Evolutionary conservation across 2,113 vertebrate species (phyloP).

Genomic region (Indri indri): DNA sequence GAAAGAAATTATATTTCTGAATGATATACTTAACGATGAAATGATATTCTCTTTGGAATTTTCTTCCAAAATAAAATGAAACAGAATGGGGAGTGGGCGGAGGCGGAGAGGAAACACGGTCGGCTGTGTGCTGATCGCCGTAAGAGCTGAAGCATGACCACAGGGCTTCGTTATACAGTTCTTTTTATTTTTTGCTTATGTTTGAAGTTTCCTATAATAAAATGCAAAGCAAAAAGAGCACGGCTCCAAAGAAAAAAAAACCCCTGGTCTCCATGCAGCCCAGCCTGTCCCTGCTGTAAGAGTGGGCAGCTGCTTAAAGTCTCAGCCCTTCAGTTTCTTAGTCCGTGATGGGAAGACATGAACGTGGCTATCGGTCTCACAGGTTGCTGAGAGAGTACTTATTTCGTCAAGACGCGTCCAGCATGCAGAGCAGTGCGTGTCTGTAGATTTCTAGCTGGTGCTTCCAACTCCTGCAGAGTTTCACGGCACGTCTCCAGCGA

Average conservation of each 20-base stretch:
- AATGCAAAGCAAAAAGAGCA: not conserved
- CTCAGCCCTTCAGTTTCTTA: not conserved
- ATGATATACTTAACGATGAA: not conserved
- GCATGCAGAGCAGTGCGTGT: not conserved
- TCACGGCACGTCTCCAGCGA: accelerated
- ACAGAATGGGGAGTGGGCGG: accelerated
- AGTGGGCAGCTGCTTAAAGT: accelerated
- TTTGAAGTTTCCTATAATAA: not conserved
- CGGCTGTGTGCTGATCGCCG: accelerated
- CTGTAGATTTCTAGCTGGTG: not conserved
- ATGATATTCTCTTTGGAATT: not conserved
- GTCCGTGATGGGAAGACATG: not conserved
- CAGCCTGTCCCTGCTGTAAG: accelerated
- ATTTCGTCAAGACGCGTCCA: accelerated
- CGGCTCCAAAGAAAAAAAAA: not conserved
- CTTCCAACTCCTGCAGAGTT: not conserved
- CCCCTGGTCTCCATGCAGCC: not conserved
- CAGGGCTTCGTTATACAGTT: accelerated
- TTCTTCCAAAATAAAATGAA: not conserved
- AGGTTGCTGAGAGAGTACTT: no score
- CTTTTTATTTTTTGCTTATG: no score
- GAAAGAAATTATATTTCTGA: not conserved
- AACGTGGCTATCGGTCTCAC: accelerated
- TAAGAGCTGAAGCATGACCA: accelerated
- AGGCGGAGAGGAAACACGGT: accelerated